Evolutionary conservation across 2,113 vertebrate genomes (phyloP).

Genomic region (Noctilio leporinus): DNA sequence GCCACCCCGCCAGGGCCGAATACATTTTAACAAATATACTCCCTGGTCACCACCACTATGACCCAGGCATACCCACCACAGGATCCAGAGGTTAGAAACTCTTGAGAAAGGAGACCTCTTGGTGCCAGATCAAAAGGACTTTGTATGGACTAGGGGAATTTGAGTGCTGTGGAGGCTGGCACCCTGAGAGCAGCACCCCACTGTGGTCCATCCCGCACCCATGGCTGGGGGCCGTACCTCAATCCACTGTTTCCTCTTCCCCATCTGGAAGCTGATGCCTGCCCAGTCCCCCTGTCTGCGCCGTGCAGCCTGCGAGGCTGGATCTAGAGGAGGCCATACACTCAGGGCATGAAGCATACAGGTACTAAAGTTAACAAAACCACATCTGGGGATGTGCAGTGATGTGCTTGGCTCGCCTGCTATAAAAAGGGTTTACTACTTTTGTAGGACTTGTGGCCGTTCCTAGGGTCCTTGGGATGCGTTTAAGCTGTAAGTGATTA

Average conservation of each 20-base stretch:
- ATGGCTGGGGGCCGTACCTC: background rate
- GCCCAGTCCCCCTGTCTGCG: background rate
- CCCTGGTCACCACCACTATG: background rate
- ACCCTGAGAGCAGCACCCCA: background rate
- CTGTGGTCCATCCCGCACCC: background rate
- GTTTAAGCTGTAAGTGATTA: background rate
- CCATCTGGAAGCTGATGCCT: background rate
- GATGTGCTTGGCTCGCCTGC: too few relatives aligned
- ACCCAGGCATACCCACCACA: too few relatives aligned
- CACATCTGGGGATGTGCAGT: too few relatives aligned
- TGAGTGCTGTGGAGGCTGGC: too few relatives aligned
- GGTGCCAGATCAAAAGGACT: background rate
- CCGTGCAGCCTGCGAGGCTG: background rate
- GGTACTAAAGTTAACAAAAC: too few relatives aligned
- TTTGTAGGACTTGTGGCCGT: too few relatives aligned
- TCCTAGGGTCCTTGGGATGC: background rate
- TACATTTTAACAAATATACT: too few relatives aligned
- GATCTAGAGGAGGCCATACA: background rate
- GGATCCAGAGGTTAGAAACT: background rate
- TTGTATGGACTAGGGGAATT: background rate
- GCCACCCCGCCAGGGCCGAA: too few relatives aligned
- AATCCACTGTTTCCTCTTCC: background rate
- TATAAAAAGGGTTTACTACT: background rate
- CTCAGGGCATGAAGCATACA: background rate
- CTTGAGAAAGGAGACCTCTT: background rate